Conservation (phyloP, 2,113 vertebrate genomes). For the Phodopus roborovskii region DNA sequence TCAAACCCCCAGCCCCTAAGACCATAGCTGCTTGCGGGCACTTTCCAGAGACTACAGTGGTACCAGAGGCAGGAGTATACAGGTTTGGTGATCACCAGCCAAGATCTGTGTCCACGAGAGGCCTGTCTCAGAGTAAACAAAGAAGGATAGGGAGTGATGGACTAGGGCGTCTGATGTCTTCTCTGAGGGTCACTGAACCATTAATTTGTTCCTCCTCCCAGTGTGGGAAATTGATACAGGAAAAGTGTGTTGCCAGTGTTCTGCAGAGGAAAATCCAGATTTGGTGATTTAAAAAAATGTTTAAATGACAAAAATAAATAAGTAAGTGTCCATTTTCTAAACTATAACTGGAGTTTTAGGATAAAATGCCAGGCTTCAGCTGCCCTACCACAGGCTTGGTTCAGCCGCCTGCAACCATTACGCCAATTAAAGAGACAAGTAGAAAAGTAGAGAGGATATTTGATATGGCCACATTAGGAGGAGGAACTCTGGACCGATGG, state of each 20-base stretch:
- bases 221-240: slow-evolving; percentile 78
- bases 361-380: background rate
- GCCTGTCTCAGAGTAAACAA: background rate
- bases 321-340: slow-evolving; percentile 86
- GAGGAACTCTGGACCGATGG: background rate
- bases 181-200: background rate
- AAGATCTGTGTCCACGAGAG: background rate
- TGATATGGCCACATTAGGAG: background rate
- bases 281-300: slow-evolving; percentile 84
- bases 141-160: background rate
- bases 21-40: background rate
- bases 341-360: background rate
- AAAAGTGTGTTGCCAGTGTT: slow-evolving; percentile 88
- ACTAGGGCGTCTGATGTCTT: background rate
- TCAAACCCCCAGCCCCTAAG: background rate
- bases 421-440: no score
- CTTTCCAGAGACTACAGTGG: background rate
- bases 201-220: background rate
- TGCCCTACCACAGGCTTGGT: background rate
- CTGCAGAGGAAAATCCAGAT: slow-evolving; percentile 87
- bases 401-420: background rate
- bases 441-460: background rate
- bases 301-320: slow-evolving; percentile 83
- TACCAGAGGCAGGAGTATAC: background rate
- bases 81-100: background rate